phyloP scores from a whole-genome alignment of 1,140 invertebrate species.

The Plectus sambesii region DNA sequence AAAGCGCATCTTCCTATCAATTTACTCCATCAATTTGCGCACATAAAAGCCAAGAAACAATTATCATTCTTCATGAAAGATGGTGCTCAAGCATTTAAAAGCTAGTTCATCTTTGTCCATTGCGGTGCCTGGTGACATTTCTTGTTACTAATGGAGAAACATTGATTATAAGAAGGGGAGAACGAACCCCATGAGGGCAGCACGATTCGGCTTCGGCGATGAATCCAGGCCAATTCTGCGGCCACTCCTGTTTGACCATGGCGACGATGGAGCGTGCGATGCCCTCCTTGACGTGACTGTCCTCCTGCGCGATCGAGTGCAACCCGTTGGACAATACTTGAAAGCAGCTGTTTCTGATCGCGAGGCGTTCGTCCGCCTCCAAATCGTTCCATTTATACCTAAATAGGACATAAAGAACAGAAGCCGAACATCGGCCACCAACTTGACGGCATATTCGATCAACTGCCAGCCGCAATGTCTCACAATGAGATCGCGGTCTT shows the following conservation, averaged over 20 bases:
- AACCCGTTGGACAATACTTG: constrained; percentile 19
- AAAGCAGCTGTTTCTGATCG: constrained; percentile 22
- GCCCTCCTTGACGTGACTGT: constrained; percentile 21
- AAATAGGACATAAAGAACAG: constrained; percentile 17
- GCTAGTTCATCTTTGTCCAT: too few relatives aligned
- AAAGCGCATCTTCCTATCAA: too few relatives aligned
- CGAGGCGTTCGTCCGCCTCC: constrained; percentile 8
- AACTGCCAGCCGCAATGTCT: constrained; percentile 35
- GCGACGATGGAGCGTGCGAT: constrained; percentile 23
- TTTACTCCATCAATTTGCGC: too few relatives aligned
- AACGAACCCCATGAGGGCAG: constrained; percentile 2
- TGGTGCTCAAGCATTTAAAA: too few relatives aligned
- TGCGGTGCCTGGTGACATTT: too few relatives aligned
- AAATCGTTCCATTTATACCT: constrained; percentile 33
- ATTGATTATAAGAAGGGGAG: too few relatives aligned
- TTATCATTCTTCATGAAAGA: too few relatives aligned
- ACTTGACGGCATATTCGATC: constrained; percentile 34
- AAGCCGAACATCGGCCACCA: constrained; percentile 3
- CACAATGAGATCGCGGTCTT: constrained; percentile 12
- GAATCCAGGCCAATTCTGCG: constrained; percentile 32
- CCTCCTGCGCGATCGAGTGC: constrained; percentile 10
- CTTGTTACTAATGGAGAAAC: too few relatives aligned
- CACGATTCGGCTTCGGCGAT: background rate
- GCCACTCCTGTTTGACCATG: constrained; percentile 38
- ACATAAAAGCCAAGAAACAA: too few relatives aligned